Base-by-base conservation (phyloP, 2,113 vertebrate genomes). In the Ceuthmochares aereus region DNA sequence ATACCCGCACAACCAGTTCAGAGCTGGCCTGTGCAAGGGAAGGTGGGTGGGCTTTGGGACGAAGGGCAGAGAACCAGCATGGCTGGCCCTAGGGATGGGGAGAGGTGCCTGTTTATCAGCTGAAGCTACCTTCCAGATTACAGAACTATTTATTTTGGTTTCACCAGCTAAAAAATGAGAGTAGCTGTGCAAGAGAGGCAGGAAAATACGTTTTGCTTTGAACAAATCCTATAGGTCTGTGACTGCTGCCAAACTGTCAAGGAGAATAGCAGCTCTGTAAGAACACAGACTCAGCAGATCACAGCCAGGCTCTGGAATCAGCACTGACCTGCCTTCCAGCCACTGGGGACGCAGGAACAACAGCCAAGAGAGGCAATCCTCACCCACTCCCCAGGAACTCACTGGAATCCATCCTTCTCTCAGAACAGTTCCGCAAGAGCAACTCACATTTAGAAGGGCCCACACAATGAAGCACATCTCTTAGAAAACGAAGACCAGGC, bases 21-120 rank as follows among this genome's bases (percentile, higher is more conserved):
- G 62, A 49, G 45, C 0, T n/a, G 26, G 43, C 17, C 16, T 32
- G 17, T 25, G 22, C 45, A 66, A 70, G 51, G 60, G 59, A 19
- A 42, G 20, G 7, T 1, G 1, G 9, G 15, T 11, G 36, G 13
- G 36, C 6, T 51, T 36, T 15, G 72, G 30, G 36, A 22, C 36
- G 4, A 49, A 3, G 3, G 27, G 9, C 2, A 72, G 23, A 58
- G 7, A 17, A 43, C 21, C 2, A 1, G 51, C 64, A 67, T 4
- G 62, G 19, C 9, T 68, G 52, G 29, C 17, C 17, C 54, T 54
- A 12, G 4, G 19, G 72, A 30, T 3, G 8, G 21, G 16, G 12
- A 79, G 4, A 75, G n/a, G 29, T 5, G 18, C 6, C 59, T 25
- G 8, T 4, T 47, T 52, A 34, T 9, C 43, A 29, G 21, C 23